These are phyloP conservation scores for Rhinogobio ventralis DNA, from an alignment of 2,797 vertebrate genomes.

Conservation along the genomic window DNA sequence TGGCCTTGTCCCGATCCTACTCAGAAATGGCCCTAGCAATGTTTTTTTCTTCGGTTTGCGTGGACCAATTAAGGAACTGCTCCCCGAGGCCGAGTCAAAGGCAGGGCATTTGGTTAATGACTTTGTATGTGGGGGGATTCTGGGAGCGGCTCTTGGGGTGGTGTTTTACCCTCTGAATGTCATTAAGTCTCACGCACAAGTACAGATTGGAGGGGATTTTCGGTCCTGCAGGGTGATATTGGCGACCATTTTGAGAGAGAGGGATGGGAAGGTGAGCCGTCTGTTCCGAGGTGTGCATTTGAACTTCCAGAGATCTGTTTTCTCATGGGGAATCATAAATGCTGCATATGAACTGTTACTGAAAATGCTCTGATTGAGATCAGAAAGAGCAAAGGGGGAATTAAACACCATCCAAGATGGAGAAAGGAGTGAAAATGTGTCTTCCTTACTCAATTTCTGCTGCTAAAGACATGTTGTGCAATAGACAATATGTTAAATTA, in stretches of 20 bases:
- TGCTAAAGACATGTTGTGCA: not conserved
- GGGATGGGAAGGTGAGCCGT: slow-evolving; percentile 86
- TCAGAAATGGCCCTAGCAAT: slow-evolving; percentile 93
- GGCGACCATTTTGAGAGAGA: slow-evolving; percentile 89
- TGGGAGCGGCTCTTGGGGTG: slow-evolving; percentile 91
- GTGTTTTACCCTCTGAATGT: slow-evolving; percentile 95
- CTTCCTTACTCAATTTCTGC: not conserved
- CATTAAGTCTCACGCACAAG: slow-evolving; percentile 92
- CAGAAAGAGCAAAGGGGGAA: not conserved
- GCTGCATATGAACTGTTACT: slow-evolving; percentile 94
- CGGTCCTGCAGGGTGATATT: slow-evolving; percentile 86
- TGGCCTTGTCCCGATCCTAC: slow-evolving; percentile 89
- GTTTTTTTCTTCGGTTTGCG: slow-evolving; percentile 93
- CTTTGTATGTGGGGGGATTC: slow-evolving; percentile 93
- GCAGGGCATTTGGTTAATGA: slow-evolving; percentile 86
- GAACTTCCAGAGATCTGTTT: slow-evolving; percentile 93
- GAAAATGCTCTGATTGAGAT: slow-evolving; percentile 81
- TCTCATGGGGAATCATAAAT: slow-evolving; percentile 99
- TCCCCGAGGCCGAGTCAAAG: slow-evolving; percentile 83
- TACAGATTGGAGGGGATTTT: slow-evolving; percentile 93
- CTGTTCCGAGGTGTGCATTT: slow-evolving; percentile 94
- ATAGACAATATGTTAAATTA: not conserved
- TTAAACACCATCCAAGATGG: not conserved
- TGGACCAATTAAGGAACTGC: slow-evolving; percentile 89
- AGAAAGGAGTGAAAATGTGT: not conserved